Evolutionary conservation across 2,888 invertebrate species (phyloP), one percentile per base, ranked within the genome.

Genomic region (Ligdia adustata): DNA sequence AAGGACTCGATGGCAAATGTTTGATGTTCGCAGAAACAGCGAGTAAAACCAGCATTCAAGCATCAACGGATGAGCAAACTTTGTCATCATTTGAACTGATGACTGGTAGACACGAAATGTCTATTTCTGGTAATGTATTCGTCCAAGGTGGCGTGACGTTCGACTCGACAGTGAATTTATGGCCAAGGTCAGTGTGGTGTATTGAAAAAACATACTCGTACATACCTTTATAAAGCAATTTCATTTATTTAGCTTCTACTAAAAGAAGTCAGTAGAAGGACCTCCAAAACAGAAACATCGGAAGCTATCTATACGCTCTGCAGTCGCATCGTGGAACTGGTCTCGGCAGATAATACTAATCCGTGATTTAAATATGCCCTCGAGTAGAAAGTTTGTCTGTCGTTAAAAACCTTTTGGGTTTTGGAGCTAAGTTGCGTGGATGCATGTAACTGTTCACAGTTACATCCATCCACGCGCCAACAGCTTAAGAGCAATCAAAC

Each of bases 91-190:
- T 55, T 32, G 48, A 47, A 55, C 60, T 72, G 69, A 77, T 69
- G 70, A 56, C 64, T 60, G 48, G 38, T 50, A 64, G 66, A 62
- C 77, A 79, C 73, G 79, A 66, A 66, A 69, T 51, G 60, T 57
- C 62, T 63, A 55, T 59, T 51, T 59, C 38, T 57, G 60, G 53
- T 56, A 65, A 69, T 54, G 57, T 58, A 55, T 62, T 67, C 47
- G 55, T 52, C 49, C 38, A 43, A 18, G 47, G 15, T 35, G 29
- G 48, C 52, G 48, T 56, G 55, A 48, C 28, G 41, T 48, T 40
- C 7, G 35, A 57, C 47, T 64, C 53, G 47, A 60, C 46, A 54
- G 51, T 56, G 51, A 59, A 58, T 61, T 62, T 56, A 50, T 56
- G 45, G 46, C 37, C 67, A 71, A 70, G 69, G 76, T 48, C 45